Base-by-base conservation (phyloP, 2,888 invertebrate genomes). In the Plebejus argus region DNA sequence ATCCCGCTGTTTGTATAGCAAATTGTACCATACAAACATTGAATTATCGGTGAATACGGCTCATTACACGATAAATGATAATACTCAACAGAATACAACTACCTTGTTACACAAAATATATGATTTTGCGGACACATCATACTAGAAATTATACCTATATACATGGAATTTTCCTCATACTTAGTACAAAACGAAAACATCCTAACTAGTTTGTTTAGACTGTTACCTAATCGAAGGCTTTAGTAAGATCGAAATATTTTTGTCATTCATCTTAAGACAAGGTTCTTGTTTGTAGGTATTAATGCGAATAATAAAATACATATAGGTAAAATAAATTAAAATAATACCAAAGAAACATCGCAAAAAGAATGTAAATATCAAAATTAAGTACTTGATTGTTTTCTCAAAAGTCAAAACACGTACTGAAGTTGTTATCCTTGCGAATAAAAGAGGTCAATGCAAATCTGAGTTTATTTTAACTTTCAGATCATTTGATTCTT, bases 401-500 rank as follows among this genome's bases (percentile, higher is more conserved):
- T 33, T 66, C 66, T 66, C 28, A 66, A 61, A 61, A 61, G 28
- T 66, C 28, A 66, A 61, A 61, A 61, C 23, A 61, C 23, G 23
- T 61, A 58, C 58, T 18, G 18, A 58, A 61, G 23, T 66, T 66
- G 66, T 66, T 66, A 33, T 66, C 66, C 66, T 66, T 66, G 15
- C 28, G 66, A 15, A 28, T 66, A 66, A 66, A 66, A 33, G 66
- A 28, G 66, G 66, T 66, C 66, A 66, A 66, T 33, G 66, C 6
- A 18, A 66, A 33, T 66, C 66, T 33, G 66, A 28, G 15, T 28
- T 28, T 58, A 58, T 20, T 58, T 58, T 10, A 58, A 8, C 8
- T 58, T 58, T 58, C 8, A 20, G 18, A 20, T 58, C 20, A 10
- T 58, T 58, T 20, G 3, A 0, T 20, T 8, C 20, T 20, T 58